Evolutionary conservation across 1,140 invertebrate genomes (phyloP).

Genomic region (Lasaia peninsularis): DNA sequence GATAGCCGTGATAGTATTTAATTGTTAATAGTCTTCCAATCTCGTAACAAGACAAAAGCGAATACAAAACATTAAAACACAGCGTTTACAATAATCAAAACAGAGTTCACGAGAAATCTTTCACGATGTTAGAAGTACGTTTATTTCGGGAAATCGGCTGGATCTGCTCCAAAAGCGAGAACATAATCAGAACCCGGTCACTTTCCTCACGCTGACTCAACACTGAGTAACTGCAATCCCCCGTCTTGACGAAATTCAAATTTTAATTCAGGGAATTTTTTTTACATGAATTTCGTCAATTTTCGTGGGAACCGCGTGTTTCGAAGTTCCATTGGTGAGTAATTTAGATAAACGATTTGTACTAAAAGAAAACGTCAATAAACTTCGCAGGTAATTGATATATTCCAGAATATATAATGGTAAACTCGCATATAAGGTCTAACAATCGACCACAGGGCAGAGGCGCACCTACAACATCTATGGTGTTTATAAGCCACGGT

Average conservation of each 20-base stretch:
- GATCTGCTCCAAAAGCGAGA: constrained; percentile 53
- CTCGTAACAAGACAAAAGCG: no score
- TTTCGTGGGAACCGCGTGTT: neutral
- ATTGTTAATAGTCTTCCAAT: no score
- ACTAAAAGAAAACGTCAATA: no score
- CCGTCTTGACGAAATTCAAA: constrained; percentile 17
- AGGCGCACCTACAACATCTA: no score
- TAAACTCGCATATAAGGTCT: no score
- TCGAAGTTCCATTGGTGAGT: neutral
- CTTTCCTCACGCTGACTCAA: constrained; percentile 55
- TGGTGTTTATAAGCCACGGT: no score
- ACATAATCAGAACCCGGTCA: constrained; percentile 52
- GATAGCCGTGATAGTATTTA: no score
- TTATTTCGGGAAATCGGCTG: constrained; percentile 65
- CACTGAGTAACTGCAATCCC: constrained; percentile 40
- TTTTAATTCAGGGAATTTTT: constrained; percentile 5
- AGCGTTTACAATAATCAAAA: neutral
- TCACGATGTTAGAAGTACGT: constrained; percentile 31
- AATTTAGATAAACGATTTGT: neutral
- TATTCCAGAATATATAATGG: no score
- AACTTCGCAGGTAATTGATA: no score
- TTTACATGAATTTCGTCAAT: neutral
- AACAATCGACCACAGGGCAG: no score
- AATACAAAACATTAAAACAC: neutral
- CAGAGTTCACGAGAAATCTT: constrained; percentile 9